A percentile compares a stretch with the other conserved stretches of the same genome.
Evolutionary conservation across 2,113 vertebrate species (phyloP).

Genomic region (Notothenia coriiceps): DNA sequence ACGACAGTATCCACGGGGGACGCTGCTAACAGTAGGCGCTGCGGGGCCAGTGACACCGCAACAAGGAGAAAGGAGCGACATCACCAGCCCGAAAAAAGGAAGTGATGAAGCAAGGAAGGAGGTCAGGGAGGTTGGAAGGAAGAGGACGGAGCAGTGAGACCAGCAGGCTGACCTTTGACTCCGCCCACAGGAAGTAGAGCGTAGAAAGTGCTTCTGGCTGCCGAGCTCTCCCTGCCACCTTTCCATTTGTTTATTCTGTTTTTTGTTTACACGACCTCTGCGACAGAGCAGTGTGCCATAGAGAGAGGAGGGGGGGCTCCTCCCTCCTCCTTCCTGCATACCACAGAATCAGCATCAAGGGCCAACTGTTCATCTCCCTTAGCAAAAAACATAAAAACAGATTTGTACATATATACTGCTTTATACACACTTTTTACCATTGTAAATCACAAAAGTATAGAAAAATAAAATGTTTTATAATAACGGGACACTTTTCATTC

Average conservation of each 20-base stretch:
- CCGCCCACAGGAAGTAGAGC: slow-evolving; percentile 77
- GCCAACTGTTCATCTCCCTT: slow-evolving; percentile 80
- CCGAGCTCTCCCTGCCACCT: slow-evolving; percentile 66
- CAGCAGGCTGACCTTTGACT: slow-evolving; percentile 67
- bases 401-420: slow-evolving; percentile 84
- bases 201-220: slow-evolving; percentile 71
- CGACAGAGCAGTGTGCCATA: slow-evolving; percentile 72
- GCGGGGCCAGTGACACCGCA: slow-evolving; percentile 63
- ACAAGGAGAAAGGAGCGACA: slow-evolving; percentile 63
- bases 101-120: slow-evolving; percentile 45
- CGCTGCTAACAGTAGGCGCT: slow-evolving; percentile 70
- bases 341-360: slow-evolving; percentile 79
- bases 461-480: slow-evolving; percentile 87
- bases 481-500: slow-evolving; percentile 78
- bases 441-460: slow-evolving; percentile 86
- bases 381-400: slow-evolving; percentile 83
- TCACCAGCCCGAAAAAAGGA: slow-evolving; percentile 60
- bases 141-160: slow-evolving; percentile 64
- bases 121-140: slow-evolving; percentile 54
- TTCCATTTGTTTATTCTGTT: slow-evolving; percentile 43
- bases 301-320: slow-evolving; percentile 64
- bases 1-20: slow-evolving; percentile 80
- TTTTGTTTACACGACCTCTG: slow-evolving; percentile 50
- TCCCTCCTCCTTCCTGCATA: slow-evolving; percentile 73
- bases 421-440: slow-evolving; percentile 79